Evolutionary conservation across 2,888 invertebrate genomes (phyloP).

Genomic region (Hartigia nigra): DNA sequence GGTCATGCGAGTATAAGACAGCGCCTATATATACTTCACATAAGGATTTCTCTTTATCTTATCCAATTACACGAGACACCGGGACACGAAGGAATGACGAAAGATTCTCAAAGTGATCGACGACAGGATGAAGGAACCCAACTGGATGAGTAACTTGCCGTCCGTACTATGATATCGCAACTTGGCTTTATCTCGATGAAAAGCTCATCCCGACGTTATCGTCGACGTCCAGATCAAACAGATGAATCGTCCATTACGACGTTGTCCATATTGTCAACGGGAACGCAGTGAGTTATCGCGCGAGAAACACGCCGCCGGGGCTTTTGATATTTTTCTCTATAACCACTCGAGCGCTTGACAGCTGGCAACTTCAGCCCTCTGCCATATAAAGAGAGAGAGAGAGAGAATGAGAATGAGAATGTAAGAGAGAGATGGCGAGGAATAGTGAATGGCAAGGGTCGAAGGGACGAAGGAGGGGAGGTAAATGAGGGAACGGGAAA

Average conservation of each 20-base stretch:
- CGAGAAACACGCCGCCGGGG: not conserved
- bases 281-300: slow-evolving; percentile 6
- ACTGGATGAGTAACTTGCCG: not conserved
- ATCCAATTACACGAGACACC: not conserved
- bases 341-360: slow-evolving; percentile 15
- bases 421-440: not conserved
- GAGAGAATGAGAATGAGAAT: too few relatives aligned
- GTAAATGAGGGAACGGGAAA: not conserved
- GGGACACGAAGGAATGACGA: not conserved
- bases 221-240: not conserved
- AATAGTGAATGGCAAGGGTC: too few relatives aligned
- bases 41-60: not conserved
- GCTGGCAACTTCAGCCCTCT: slow-evolving; percentile 10
- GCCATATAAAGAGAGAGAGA: too few relatives aligned
- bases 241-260: slow-evolving; percentile 3
- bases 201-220: slow-evolving; percentile 5
- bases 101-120: not conserved
- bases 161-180: not conserved
- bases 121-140: not conserved
- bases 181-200: slow-evolving; percentile 4
- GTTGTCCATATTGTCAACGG: slow-evolving; percentile 1
- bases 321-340: not conserved
- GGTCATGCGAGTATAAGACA: not conserved
- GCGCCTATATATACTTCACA: not conserved
- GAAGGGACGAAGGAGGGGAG: too few relatives aligned